Evolutionary conservation across 2,797 vertebrate genomes (phyloP), one percentile per base, ranked within the genome.

Genomic region (Bradypus variegatus): DNA sequence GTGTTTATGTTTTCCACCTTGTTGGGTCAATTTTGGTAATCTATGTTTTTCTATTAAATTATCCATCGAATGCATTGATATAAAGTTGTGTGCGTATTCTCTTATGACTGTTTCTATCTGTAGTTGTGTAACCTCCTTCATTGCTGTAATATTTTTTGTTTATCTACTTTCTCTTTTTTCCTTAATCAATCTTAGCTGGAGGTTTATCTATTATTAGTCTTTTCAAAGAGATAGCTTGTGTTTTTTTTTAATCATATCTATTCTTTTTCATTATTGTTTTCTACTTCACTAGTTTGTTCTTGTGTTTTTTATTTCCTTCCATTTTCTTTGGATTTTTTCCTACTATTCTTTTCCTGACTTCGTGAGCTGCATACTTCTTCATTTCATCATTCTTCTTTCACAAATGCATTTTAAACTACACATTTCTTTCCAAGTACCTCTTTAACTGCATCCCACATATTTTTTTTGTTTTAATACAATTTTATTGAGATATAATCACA

Each of bases 361-460:
- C 27, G 18, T 70, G 31, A 41, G 25, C 27, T 45, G 23, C n/a
- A 50, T 18, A 19, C 53, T 41, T 72, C 86, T 27, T 84, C 78
- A 48, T n/a, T 65, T 84, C 76, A 78, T 53, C 87, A 82, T 87
- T 73, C 69, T 90, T 90, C 83, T 89, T 89, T 87, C 16, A 65
- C 41, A 48, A 83, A 36, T 76, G 33, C 73, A 92, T 76, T 89
- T 91, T 90, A 81, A 93, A 62, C 65, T 75, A 18, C 50, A 11
- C 53, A 48, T 90, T 70, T 84, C 55, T 75, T 45, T 53, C 53
- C 50, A 86, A 80, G 48, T 58, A 64, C 69, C 48, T 58, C 16
- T 64, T 88, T 45, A 58, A 73, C 48, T 76, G 72, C 41, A 67
- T 89, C 94, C 81, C 85, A 95, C 85, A 83, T 70, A 31, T 36